A percentile compares a stretch with the other conserved stretches of the same genome.
These are phyloP conservation scores for Drosophila orosa DNA, from an alignment of 1,140 invertebrate genomes.

Conservation along the genomic window DNA sequence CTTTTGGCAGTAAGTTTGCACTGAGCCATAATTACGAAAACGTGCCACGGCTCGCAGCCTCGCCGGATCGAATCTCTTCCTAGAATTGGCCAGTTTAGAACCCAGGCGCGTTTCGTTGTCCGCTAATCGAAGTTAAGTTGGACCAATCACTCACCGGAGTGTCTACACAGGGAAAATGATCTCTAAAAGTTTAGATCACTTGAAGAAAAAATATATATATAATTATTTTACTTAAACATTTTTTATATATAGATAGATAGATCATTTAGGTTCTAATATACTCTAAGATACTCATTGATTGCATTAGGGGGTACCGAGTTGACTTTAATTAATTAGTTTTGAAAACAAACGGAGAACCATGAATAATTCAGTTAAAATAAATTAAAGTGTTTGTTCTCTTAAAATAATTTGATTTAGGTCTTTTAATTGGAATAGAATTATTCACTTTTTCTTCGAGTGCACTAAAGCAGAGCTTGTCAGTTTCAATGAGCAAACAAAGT, in stretches of 20 bases:
- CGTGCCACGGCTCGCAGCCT: constrained; percentile 66
- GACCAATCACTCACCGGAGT: constrained; percentile 15
- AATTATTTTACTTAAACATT: no score
- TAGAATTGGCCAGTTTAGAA: constrained; percentile 37
- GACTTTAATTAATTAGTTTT: no score
- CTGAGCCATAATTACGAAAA: constrained; percentile 74
- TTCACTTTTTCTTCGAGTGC: background rate
- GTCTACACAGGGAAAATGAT: background rate
- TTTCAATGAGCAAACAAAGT: constrained; percentile 61
- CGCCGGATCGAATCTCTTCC: constrained; percentile 35
- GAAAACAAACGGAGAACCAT: no score
- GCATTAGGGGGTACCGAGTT: no score
- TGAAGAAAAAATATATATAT: background rate
- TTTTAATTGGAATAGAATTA: background rate
- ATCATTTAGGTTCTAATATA: no score
- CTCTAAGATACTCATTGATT: no score
- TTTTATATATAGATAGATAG: no score
- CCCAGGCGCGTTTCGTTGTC: constrained; percentile 20
- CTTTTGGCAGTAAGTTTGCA: constrained; percentile 37
- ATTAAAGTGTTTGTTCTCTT: background rate
- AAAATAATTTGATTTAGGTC: no score
- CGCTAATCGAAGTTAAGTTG: constrained; percentile 30
- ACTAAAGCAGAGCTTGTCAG: constrained; percentile 30
- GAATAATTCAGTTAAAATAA: background rate
- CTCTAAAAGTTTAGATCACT: background rate